Base-by-base conservation (phyloP, 1,140 invertebrate species). In the Colletes latitarsis region DNA sequence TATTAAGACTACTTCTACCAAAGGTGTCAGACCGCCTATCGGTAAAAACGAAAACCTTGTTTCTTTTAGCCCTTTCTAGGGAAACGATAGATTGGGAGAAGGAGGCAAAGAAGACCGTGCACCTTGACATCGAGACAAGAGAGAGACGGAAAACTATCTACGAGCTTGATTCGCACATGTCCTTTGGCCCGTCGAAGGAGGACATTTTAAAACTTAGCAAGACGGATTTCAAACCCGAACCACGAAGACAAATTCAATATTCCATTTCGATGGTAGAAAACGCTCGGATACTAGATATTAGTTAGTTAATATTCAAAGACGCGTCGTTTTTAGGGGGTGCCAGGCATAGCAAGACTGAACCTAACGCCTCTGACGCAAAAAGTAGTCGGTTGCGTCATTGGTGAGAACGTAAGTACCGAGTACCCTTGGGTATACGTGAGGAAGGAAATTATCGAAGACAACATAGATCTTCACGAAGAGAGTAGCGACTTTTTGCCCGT, bases 351-450 rank as follows among this genome's bases (percentile, higher is more conserved):
- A 0, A 89, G 89, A n/a, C 83, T 93, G 8, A 77, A 91, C 41
- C 57, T 95, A 21, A 92, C 92, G 3, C 87, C 91, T 5, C 41
- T 91, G 4, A 94, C 93, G 14, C 94, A 95, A 76, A 94, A 94
- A 74, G 90, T 93, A 0, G 63, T 95, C 6, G 93, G 93, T 17
- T 94, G 94, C 82, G 92, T 93, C 4, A 90, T 94, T 57, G 94
- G 93, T 12, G 93, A 94, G 77, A 85, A 95, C 74, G 94, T 97
- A 0, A 96, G 95, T 0, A 94, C 95, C 14, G 96, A 97, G 90
- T 95, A 95, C 89, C 96, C 96, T 1, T 97, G 96, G 96, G 95
- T 95, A 67, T 93, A 92, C 73, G 91, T 97, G 0, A 92, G 91
- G 6, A 96, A 95, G 90, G 94, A 94, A 66, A 90, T 94, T 49